Conservation (phyloP, 2,888 invertebrate genomes). For the Mamestra brassicae region DNA sequence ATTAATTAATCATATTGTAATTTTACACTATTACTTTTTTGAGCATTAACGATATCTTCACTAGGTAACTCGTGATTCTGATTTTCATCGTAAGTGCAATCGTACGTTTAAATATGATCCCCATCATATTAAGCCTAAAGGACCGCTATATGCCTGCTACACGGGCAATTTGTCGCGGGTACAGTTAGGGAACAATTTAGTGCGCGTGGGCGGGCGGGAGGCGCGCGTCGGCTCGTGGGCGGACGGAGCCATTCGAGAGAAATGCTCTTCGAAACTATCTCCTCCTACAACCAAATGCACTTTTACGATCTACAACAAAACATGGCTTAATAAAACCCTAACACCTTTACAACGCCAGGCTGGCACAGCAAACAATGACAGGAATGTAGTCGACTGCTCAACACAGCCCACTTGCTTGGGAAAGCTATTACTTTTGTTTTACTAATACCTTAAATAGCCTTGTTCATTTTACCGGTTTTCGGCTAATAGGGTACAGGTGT, state of each 20-base stretch:
- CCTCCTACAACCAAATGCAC: slow-evolving; percentile 79
- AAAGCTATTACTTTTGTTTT: slow-evolving; percentile 65
- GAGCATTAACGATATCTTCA: slow-evolving; percentile 3
- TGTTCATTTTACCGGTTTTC: slow-evolving; percentile 50
- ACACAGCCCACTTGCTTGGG: slow-evolving; percentile 42
- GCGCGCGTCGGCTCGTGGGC: slow-evolving; percentile 82
- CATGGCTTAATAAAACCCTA: slow-evolving; percentile 79
- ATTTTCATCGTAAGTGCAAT: slow-evolving; percentile 32
- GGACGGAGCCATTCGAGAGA: slow-evolving; percentile 83
- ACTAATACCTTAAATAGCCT: slow-evolving; percentile 41
- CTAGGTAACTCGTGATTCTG: slow-evolving; percentile 17
- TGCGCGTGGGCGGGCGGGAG: slow-evolving; percentile 83
- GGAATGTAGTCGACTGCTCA: slow-evolving; percentile 65
- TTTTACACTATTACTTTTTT: slow-evolving; percentile 13
- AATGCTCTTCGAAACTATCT: slow-evolving; percentile 76
- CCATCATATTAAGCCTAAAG: slow-evolving; percentile 78
- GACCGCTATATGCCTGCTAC: slow-evolving; percentile 74
- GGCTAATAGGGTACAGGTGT: slow-evolving; percentile 38
- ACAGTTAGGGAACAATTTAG: slow-evolving; percentile 87
- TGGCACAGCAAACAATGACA: slow-evolving; percentile 69
- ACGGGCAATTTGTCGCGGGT: slow-evolving; percentile 84
- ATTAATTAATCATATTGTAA: neutral
- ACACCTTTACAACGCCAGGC: slow-evolving; percentile 75
- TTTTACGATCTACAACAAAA: slow-evolving; percentile 83
- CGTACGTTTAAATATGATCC: slow-evolving; percentile 63